A percentile compares a stretch with the other conserved stretches of the same genome.
Evolutionary conservation across 2,797 vertebrate genomes (phyloP).

Genomic region (Amphiprion clarkii): DNA sequence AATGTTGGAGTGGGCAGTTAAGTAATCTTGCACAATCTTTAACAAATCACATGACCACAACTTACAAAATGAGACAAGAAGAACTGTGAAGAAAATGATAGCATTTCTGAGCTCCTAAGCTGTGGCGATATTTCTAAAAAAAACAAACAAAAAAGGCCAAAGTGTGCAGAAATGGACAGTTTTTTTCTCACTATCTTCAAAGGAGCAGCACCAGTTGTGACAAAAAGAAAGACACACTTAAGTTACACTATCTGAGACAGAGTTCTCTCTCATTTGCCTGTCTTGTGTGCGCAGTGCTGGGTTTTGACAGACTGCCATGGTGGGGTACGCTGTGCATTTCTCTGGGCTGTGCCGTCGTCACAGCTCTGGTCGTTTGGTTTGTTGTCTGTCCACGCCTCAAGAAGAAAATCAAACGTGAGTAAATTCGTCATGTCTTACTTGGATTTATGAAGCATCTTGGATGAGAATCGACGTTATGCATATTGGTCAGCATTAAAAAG

Average conservation of each 20-base stretch:
- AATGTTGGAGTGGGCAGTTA: not conserved
- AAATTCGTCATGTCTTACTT: not conserved
- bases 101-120: not conserved
- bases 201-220: constrained; percentile 6
- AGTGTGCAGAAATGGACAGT: not conserved
- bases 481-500: not conserved
- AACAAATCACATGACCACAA: constrained; percentile 23
- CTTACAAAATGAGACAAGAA: not conserved
- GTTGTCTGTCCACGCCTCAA: constrained; percentile 94
- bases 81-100: not conserved
- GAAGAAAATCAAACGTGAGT: constrained; percentile 95
- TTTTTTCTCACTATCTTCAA: not conserved
- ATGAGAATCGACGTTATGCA: not conserved
- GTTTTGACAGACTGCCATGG: constrained; percentile 93
- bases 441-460: not conserved
- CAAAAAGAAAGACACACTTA: constrained; percentile 14
- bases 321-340: constrained; percentile 94
- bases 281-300: constrained; percentile 89
- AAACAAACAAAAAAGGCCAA: not conserved
- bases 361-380: constrained; percentile 94
- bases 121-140: not conserved
- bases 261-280: constrained; percentile 75
- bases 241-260: constrained; percentile 35
- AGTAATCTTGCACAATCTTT: constrained; percentile 8
- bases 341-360: constrained; percentile 88